Evolutionary conservation across 2,888 invertebrate species (phyloP), one percentile per base, ranked within the genome.

Genomic region (Troides aeacus): DNA sequence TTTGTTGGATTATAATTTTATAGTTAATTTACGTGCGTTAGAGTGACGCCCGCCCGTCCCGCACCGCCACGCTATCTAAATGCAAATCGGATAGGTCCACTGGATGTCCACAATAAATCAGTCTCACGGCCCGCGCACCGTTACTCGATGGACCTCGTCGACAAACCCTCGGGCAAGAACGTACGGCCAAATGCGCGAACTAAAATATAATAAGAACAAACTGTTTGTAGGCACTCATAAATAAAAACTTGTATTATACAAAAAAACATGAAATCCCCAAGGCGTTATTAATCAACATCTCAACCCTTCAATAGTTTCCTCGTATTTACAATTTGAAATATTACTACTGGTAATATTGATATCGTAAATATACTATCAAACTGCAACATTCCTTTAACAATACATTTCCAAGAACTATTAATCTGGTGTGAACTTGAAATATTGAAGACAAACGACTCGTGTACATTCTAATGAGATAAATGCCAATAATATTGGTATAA

Each of bases 51-150:
- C 75, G 74, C 77, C 77, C 75, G 78, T 77, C 82, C 78, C 77
- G 74, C 78, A 72, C 79, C 81, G 79, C 78, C 76, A 81, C 79
- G 86, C 90, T 90, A 91, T 92, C 92, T 92, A 92, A 91, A 92
- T 92, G 92, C 92, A 91, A 92, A 92, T 92, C 90, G 88, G 88
- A 89, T 90, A 89, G 90, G 89, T 89, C 87, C 87, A 83, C 85
- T 88, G 87, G 89, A 89, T 87, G 89, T 87, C 84, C 84, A 82
- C 87, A 84, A 91, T 91, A 92, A 91, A 92, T 92, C 89, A 91
- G 86, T 86, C 84, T 83, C 77, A 74, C 74, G 75, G 81, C 75
- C 82, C 75, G 76, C 73, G 79, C 79, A 84, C 89, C 90, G 89
- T 88, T 89, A 89, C 79, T 78, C 82, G 78, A 74, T 72, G 73